Evolutionary conservation across 1,140 invertebrate genomes (phyloP).

Genomic region (Cyrtorhinus lividipennis): DNA sequence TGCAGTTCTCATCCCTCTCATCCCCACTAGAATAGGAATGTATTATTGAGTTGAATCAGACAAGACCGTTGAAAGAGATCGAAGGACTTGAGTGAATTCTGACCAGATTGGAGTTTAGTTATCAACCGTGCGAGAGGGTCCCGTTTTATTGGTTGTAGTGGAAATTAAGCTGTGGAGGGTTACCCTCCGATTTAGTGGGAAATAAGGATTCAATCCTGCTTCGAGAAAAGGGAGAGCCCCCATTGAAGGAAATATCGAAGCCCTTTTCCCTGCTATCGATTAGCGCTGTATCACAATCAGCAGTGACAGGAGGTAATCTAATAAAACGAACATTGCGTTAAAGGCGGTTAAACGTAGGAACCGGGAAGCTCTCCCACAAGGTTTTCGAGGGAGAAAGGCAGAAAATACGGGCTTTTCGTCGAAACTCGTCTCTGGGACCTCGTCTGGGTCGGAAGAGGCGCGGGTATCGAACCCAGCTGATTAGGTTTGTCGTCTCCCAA

Average conservation of each 20-base stretch:
- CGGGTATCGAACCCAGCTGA: neutral
- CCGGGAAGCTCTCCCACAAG: too few relatives aligned
- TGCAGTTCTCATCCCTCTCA: too few relatives aligned
- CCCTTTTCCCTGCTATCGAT: neutral
- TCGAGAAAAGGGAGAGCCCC: neutral
- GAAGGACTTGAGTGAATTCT: neutral
- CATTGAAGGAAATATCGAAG: neutral
- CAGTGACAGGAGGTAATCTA: conserved; percentile 6
- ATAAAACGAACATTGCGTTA: conserved; percentile 4
- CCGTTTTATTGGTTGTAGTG: conserved; percentile 2
- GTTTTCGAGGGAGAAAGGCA: neutral
- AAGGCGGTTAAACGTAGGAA: conserved; percentile 3
- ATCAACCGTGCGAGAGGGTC: neutral
- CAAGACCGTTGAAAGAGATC: too few relatives aligned
- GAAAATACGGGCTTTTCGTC: neutral
- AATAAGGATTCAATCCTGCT: conserved; percentile 4
- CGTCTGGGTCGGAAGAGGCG: neutral
- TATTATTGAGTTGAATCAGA: too few relatives aligned
- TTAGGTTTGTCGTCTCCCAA: neutral
- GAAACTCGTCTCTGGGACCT: neutral
- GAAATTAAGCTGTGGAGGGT: conserved; percentile 5
- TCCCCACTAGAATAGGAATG: too few relatives aligned
- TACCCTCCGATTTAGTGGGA: neutral
- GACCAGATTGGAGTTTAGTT: neutral
- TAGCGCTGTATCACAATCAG: conserved; percentile 3